phyloP scores from a whole-genome alignment of 1,140 invertebrate genomes.

The Lysiphlebus fabarum region DNA sequence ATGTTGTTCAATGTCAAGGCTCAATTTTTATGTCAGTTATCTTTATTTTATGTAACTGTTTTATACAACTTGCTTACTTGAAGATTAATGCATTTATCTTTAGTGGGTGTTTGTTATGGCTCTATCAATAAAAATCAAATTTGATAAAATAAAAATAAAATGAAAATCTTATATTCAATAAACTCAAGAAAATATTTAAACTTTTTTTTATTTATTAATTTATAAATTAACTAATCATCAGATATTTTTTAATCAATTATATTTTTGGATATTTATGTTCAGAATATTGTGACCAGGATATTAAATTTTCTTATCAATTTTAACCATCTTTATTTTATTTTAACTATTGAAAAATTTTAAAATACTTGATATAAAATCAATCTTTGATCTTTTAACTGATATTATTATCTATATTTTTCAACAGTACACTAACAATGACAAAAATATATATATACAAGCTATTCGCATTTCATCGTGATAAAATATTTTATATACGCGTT shows the following conservation, averaged over 20 bases:
- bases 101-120: slow-evolving; percentile 18
- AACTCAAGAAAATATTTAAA: no score
- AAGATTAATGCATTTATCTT: slow-evolving; percentile 40
- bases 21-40: slow-evolving; percentile 2
- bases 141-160: no score
- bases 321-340: no score
- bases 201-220: no score
- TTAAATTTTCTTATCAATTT: no score
- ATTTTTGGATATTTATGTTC: no score
- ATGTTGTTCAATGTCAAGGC: slow-evolving; percentile 10
- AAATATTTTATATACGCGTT: slow-evolving; percentile 1
- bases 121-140: slow-evolving; percentile 35
- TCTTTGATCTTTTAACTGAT: slow-evolving; percentile 17
- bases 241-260: no score
- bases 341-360: slow-evolving; percentile 12
- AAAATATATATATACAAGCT: slow-evolving; percentile 21
- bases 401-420: slow-evolving; percentile 21
- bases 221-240: no score
- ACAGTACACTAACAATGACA: slow-evolving; percentile 11
- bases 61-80: slow-evolving; percentile 33
- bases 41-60: slow-evolving; percentile 29
- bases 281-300: no score
- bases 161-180: no score
- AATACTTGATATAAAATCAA: slow-evolving; percentile 7
- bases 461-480: slow-evolving; percentile 22